Evolutionary conservation across 2,888 invertebrate species (phyloP).

Genomic region (Plusia festucae): DNA sequence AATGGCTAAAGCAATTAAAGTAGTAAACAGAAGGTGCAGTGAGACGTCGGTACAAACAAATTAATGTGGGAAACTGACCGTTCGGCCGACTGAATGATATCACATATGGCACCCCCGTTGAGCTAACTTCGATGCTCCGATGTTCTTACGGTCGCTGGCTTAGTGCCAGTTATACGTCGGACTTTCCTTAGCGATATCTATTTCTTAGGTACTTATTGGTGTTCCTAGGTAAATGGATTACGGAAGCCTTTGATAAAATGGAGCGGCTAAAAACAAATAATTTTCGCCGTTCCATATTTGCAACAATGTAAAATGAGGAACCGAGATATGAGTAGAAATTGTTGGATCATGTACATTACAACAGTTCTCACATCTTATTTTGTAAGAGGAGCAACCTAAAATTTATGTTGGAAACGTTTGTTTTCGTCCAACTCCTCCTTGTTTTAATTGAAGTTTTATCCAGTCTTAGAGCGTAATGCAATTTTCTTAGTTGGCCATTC

Average conservation of each 20-base stretch:
- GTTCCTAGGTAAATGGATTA: conserved; percentile 52
- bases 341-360: too few relatives aligned
- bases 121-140: conserved; percentile 33
- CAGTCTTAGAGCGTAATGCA: neutral
- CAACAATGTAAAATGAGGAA: too few relatives aligned
- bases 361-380: too few relatives aligned
- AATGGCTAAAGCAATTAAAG: conserved; percentile 86
- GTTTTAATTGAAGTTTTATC: conserved; percentile 2
- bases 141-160: conserved; percentile 54
- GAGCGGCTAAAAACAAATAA: neutral
- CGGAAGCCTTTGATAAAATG: conserved; percentile 31
- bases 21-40: conserved; percentile 85
- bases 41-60: conserved; percentile 74
- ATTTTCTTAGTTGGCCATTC: conserved; percentile 28
- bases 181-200: conserved; percentile 46
- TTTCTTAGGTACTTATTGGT: conserved; percentile 53
- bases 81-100: conserved; percentile 58
- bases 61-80: conserved; percentile 78
- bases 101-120: conserved; percentile 53
- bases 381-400: too few relatives aligned
- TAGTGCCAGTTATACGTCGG: conserved; percentile 51
- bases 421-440: neutral
- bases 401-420: neutral
- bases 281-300: neutral
- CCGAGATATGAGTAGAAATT: neutral